Conservation (phyloP, 2,797 vertebrate species). For the Scolopax bukidnonensis region DNA sequence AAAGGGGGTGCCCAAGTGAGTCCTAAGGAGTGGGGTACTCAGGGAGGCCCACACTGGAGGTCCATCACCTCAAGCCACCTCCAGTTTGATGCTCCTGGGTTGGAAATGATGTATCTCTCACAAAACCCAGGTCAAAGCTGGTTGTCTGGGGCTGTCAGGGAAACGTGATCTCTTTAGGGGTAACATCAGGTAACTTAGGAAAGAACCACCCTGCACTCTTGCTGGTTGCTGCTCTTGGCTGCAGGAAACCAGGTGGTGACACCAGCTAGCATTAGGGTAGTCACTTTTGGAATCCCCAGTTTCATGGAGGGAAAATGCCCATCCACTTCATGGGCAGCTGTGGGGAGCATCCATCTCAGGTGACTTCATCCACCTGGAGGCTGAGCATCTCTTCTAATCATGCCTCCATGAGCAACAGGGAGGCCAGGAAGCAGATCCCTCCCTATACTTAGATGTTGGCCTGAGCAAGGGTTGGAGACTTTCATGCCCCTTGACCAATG, state of each 20-base stretch:
- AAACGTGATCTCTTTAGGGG: not conserved
- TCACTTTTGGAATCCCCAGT: not conserved
- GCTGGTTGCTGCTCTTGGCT: not conserved
- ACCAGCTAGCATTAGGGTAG: rapidly evolving
- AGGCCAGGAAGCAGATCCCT: not conserved
- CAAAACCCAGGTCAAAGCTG: not conserved
- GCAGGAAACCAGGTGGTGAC: rapidly evolving
- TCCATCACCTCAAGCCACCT: not conserved
- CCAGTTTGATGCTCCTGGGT: not conserved
- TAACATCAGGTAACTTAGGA: not conserved
- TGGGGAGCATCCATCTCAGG: not conserved
- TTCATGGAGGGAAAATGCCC: not conserved
- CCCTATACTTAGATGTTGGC: not conserved
- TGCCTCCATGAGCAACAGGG: not conserved
- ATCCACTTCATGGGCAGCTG: not conserved
- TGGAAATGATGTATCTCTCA: not conserved
- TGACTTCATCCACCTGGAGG: not conserved
- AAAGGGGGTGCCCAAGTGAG: not conserved
- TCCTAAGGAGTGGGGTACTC: not conserved
- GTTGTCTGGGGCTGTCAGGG: not conserved
- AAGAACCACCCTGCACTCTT: not conserved
- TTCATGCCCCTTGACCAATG: rapidly evolving
- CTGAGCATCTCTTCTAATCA: not conserved
- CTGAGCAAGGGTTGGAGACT: not conserved
- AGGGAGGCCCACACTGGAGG: not conserved